phyloP scores from a whole-genome alignment of 2,797 vertebrate genomes.

The Schizothorax lantsangensis region DNA sequence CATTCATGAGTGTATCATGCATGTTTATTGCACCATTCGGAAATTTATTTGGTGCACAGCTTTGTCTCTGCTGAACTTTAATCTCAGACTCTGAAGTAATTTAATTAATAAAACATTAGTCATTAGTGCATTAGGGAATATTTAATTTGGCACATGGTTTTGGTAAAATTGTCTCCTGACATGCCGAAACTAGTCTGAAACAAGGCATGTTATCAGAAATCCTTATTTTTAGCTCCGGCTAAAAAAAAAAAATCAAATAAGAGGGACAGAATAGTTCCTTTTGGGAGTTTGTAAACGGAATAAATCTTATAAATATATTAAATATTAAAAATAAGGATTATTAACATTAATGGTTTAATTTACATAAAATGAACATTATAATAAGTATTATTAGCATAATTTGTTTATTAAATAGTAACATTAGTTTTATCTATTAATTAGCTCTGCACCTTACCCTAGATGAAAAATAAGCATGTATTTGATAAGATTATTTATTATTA shows the following conservation, averaged over 20 bases:
- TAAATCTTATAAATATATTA: background rate
- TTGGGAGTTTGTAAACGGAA: background rate
- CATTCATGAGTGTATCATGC: conserved; percentile 48
- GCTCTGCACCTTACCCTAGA: background rate
- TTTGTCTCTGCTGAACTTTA: background rate
- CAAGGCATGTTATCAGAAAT: background rate
- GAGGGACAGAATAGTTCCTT: background rate
- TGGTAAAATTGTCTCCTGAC: background rate
- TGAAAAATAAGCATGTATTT: background rate
- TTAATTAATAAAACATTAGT: conserved; percentile 36
- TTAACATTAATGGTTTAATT: background rate
- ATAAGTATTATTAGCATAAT: background rate
- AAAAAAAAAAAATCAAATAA: background rate
- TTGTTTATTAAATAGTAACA: background rate
- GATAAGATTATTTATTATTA: background rate
- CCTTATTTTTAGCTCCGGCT: conserved; percentile 7
- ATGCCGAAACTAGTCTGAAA: conserved; percentile 1
- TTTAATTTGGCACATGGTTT: conserved; percentile 15
- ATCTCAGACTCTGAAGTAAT: conserved; percentile 26
- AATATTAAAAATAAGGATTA: background rate
- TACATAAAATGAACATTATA: background rate
- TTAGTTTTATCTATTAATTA: background rate
- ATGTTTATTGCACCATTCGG: background rate
- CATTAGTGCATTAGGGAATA: conserved; percentile 15
- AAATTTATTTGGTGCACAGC: background rate